These are phyloP conservation scores for Pedionomus torquatus DNA, from an alignment of 2,113 vertebrate species.

Conservation along the genomic window DNA sequence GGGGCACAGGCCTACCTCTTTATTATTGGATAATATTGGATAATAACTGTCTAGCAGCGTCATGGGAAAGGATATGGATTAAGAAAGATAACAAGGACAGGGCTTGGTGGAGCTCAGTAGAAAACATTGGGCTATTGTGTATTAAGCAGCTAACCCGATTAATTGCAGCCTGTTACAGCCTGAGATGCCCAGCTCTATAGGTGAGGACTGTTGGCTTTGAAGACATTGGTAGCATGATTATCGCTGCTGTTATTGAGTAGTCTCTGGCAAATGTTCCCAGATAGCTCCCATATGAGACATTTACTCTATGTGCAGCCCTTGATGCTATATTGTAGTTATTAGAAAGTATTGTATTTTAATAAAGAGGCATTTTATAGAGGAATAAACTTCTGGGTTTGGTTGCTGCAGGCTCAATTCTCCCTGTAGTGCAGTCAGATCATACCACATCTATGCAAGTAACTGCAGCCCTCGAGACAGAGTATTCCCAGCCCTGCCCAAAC, in stretches of 20 bases:
- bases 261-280: slow-evolving; percentile 16
- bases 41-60: neutral
- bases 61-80: slow-evolving; percentile 39
- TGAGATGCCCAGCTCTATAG: neutral
- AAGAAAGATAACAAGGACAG: slow-evolving; percentile 30
- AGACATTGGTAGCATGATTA: neutral
- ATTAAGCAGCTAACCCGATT: slow-evolving; percentile 60
- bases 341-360: slow-evolving; percentile 59
- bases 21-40: slow-evolving; percentile 23
- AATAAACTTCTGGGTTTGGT: neutral
- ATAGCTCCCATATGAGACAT: neutral
- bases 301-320: neutral
- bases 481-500: neutral
- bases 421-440: neutral
- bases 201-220: slow-evolving; percentile 16
- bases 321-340: slow-evolving; percentile 25
- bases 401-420: neutral
- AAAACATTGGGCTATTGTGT: slow-evolving; percentile 31
- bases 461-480: neutral
- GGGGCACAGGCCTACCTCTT: neutral
- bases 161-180: slow-evolving; percentile 36
- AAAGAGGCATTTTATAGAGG: slow-evolving; percentile 11
- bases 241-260: neutral
- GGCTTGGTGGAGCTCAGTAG: slow-evolving; percentile 38
- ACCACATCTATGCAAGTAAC: neutral